Evolutionary conservation across 1,140 invertebrate species (phyloP), one percentile per base, ranked within the genome.

Genomic region (Plodia interpunctella): DNA sequence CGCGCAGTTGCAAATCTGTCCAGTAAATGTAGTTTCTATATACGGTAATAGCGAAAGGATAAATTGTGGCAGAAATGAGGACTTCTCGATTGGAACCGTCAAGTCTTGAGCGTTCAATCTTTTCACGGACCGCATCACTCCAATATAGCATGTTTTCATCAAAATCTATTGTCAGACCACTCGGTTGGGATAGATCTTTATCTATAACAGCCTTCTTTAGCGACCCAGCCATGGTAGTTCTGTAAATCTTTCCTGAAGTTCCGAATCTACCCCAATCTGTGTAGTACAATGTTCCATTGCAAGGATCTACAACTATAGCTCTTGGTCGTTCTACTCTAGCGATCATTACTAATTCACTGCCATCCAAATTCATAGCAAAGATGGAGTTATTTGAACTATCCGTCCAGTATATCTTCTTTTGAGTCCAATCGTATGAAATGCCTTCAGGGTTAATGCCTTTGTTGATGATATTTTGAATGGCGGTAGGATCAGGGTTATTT

Each of bases 321-420:
- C 98, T 91, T 0, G 98, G 98, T 66, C 97, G 91, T 74, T 98
- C 96, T 0, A 98, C 98, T 74, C 95, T 91, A 0, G 96, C 95
- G 60, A 99, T 98, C 94, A 98, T 98, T 0, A 99, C 95, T 32
- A 99, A 90, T 74, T 98, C 94, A 0, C 94, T 91, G 9, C 97
- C 96, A 76, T 97, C 95, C 5, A 97, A 90, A 78, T 99, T 97
- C 94, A 98, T 98, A 0, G 97, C 96, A 72, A 98, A 98, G 52
- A 99, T 98, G 21, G 95, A 97, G 64, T 96, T 96, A 72, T 98
- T 99, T 0, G 95, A 96, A 49, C 95, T 97, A 71, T 99, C 98
- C 0, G 98, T 98, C 97, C 97, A 99, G 79, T 98, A 99, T 25
- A 99, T 94, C 85, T 98, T 99, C 74, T 97, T 96, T 65, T 97